A percentile compares a stretch with the other conserved stretches of the same genome.
phyloP scores from a whole-genome alignment of 2,888 invertebrate genomes.

The Thymelicus sylvestris region DNA sequence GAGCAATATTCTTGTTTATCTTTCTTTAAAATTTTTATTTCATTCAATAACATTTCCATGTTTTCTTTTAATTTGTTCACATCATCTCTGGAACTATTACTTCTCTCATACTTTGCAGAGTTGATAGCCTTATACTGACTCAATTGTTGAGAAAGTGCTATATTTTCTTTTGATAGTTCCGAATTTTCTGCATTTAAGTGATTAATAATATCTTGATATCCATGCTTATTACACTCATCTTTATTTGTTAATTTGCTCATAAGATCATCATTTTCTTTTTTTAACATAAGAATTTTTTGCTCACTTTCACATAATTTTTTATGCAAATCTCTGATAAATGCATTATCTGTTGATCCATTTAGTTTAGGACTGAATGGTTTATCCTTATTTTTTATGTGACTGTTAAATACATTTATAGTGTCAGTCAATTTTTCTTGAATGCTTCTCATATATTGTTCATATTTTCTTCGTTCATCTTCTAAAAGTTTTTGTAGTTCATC shows the following conservation, averaged over 20 bases:
- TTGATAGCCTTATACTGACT: conserved; percentile 66
- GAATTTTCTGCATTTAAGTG: conserved; percentile 76
- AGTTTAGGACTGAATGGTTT: conserved; percentile 47
- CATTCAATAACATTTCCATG: conserved; percentile 62
- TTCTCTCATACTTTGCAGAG: conserved; percentile 56
- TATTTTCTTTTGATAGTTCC: conserved; percentile 76
- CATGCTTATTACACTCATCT: conserved; percentile 63
- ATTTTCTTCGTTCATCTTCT: conserved; percentile 72
- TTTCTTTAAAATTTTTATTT: conserved; percentile 64
- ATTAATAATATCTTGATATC: conserved; percentile 72
- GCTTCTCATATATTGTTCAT: conserved; percentile 68
- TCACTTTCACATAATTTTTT: conserved; percentile 77
- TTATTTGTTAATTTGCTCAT: conserved; percentile 54
- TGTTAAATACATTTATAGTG: conserved; percentile 67
- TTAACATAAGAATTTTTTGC: conserved; percentile 75
- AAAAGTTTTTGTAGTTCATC: conserved; percentile 69
- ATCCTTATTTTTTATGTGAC: conserved; percentile 62
- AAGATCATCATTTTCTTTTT: conserved; percentile 77
- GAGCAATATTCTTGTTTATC: conserved; percentile 74
- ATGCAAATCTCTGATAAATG: conserved; percentile 72
- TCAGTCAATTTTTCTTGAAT: conserved; percentile 71
- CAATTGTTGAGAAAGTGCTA: conserved; percentile 67
- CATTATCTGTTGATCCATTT: conserved; percentile 52
- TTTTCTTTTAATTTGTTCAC: conserved; percentile 63
- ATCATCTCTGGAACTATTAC: conserved; percentile 58